These are phyloP conservation scores for Pantherophis guttatus DNA, from an alignment of 2,113 vertebrate species.

Conservation along the genomic window DNA sequence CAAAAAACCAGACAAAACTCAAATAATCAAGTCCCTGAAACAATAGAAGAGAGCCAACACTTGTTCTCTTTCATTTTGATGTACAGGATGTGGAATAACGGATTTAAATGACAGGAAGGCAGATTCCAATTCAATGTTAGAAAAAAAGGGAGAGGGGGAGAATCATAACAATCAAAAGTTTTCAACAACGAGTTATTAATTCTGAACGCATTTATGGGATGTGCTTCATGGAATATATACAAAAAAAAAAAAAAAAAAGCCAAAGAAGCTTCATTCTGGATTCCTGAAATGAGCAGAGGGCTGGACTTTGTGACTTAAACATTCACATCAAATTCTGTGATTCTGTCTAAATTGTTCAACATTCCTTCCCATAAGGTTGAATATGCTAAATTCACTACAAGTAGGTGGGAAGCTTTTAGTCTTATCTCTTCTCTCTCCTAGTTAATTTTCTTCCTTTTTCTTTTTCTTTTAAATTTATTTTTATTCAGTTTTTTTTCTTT, in stretches of 20 bases:
- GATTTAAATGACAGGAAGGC: background rate
- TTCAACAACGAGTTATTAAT: background rate
- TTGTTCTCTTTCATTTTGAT: background rate
- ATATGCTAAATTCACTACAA: background rate
- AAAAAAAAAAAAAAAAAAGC: background rate
- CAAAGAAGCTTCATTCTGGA: background rate
- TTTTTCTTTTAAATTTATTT: too few species aligned
- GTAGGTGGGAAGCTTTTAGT: background rate
- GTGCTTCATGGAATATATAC: background rate
- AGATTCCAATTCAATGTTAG: background rate
- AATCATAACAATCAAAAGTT: background rate
- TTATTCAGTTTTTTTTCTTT: background rate
- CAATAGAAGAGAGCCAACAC: background rate
- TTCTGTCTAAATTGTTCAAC: background rate
- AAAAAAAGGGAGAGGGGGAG: too few species aligned
- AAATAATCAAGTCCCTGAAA: background rate
- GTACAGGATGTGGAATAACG: background rate
- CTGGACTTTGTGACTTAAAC: background rate
- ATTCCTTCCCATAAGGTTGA: background rate
- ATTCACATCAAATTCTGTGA: background rate
- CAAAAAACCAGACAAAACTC: background rate
- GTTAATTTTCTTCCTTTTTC: background rate
- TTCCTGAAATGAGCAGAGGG: background rate
- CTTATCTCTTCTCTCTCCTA: background rate
- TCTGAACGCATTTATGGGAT: background rate